Evolutionary conservation across 2,113 vertebrate species (phyloP).

Genomic region (Salvelinus sp.): DNA sequence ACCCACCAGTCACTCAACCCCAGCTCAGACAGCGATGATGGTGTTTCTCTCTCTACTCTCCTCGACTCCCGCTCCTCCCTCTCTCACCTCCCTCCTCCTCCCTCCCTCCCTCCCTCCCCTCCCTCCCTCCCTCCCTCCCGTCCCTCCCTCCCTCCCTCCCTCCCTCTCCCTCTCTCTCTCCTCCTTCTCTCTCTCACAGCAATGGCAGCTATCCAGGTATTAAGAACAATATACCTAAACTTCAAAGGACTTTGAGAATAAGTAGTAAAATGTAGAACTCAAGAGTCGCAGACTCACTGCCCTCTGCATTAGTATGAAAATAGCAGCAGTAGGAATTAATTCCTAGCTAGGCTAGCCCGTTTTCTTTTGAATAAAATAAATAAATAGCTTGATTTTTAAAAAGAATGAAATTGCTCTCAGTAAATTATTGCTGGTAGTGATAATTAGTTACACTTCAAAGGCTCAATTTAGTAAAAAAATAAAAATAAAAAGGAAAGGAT

Average conservation of each 20-base stretch:
- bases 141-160: too few relatives aligned
- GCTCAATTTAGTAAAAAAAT: conserved; percentile 23
- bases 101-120: neutral
- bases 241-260: conserved; percentile 42
- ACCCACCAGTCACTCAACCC: too few relatives aligned
- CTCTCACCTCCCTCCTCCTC: too few relatives aligned
- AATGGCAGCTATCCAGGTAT: conserved; percentile 29
- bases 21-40: too few relatives aligned
- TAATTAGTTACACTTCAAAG: conserved; percentile 60
- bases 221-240: conserved; percentile 18
- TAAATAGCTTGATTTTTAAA: neutral
- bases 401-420: conserved; percentile 11
- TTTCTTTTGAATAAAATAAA: neutral
- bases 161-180: neutral
- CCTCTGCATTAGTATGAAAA: conserved; percentile 35
- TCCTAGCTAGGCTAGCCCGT: neutral
- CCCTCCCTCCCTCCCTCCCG: too few relatives aligned
- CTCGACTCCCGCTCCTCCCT: too few relatives aligned
- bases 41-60: neutral
- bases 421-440: conserved; percentile 44
- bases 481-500: accelerated
- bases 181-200: neutral
- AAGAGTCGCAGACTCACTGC: neutral
- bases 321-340: conserved; percentile 4
- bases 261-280: conserved; percentile 29